Base-by-base conservation (phyloP, 2,888 invertebrate species). In the Trachelus stipa region DNA sequence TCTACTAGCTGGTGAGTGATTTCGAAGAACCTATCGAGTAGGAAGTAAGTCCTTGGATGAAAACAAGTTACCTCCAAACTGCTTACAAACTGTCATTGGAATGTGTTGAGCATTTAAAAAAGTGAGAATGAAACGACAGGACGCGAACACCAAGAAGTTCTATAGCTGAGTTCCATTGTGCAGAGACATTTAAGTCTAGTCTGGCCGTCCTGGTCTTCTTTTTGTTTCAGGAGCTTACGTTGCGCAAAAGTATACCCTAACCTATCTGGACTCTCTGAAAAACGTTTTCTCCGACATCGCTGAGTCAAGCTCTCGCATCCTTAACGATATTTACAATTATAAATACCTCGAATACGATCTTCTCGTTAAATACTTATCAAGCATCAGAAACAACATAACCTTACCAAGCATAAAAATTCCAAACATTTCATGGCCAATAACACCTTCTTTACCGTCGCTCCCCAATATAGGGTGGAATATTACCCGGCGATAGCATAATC, bases 1-100 rank as follows among this genome's bases (percentile, higher is more conserved):
- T 73, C 84, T 94, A 79, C 87, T 94, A 80, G 92, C 92, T 87
- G 94, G 94, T 95, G 90, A 94, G 94, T 93, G 30, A 40, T 69
- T 56, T 34, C 31, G 2, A 23, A 31, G 71, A 71, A 12, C 31
- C 23, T 71, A 71, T 33, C 30, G 71, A 71, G 2, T 56, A 23
- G 23, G 15, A 56, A 56, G 56, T 56, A 56, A 23, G 9, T 56
- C 9, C 56, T 23, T 56, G 9, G 56, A 56, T 23, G 9, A 23
- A 23, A 23, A 56, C 9, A 56, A 56, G 9, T 9, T 23, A 56
- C 6, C 9, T 71, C 12, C 12, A 3, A 31, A 6, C 11, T 1
- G 56, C 56, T 56, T 56, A 56, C 9, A 56, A 56, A 23, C 23
- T 56, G 56, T 23, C 56, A 56, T 56, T 56, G 9, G 9, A 56